Percentiles rank a stretch among this genome's conserved stretches.
These are phyloP conservation scores for Grus americana DNA, from an alignment of 2,113 vertebrate genomes.

Conservation along the genomic window DNA sequence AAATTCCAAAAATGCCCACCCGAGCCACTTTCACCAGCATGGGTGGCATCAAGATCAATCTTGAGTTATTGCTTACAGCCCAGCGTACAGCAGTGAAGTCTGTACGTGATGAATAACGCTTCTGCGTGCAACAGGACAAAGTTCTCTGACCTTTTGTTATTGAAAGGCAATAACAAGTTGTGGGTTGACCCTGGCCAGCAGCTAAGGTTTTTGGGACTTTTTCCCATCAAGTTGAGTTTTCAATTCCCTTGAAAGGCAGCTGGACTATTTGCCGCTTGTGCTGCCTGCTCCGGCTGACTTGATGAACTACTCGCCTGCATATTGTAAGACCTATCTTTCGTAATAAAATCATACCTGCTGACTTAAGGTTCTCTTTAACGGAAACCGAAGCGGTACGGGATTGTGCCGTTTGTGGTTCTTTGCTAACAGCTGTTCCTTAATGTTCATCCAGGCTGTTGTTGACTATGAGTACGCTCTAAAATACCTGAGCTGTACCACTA, in stretches of 20 bases:
- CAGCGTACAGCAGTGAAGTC: not conserved
- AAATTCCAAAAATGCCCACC: not conserved
- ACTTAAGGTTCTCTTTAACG: not conserved
- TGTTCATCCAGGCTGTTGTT: not conserved
- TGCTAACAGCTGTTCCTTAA: not conserved
- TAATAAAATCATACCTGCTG: not conserved
- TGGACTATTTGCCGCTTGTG: not conserved
- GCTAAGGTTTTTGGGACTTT: not conserved
- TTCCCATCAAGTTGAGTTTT: not conserved
- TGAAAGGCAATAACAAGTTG: not conserved
- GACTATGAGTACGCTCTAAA: not conserved
- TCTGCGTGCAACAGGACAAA: not conserved
- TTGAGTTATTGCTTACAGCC: not conserved
- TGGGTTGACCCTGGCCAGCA: not conserved
- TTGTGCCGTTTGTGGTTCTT: not conserved
- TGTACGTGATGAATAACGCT: not conserved
- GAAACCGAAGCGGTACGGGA: fast-evolving
- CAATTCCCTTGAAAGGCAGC: not conserved
- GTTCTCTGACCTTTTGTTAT: not conserved
- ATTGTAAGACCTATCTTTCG: not conserved
- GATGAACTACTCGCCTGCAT: not conserved
- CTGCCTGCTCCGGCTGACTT: not conserved
- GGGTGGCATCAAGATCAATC: not conserved
- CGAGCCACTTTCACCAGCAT: not conserved
- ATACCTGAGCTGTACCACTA: not conserved